A percentile compares a stretch with the other conserved stretches of the same genome.
These are phyloP conservation scores for Erebia ligea DNA, from an alignment of 2,888 invertebrate species.

Conservation along the genomic window DNA sequence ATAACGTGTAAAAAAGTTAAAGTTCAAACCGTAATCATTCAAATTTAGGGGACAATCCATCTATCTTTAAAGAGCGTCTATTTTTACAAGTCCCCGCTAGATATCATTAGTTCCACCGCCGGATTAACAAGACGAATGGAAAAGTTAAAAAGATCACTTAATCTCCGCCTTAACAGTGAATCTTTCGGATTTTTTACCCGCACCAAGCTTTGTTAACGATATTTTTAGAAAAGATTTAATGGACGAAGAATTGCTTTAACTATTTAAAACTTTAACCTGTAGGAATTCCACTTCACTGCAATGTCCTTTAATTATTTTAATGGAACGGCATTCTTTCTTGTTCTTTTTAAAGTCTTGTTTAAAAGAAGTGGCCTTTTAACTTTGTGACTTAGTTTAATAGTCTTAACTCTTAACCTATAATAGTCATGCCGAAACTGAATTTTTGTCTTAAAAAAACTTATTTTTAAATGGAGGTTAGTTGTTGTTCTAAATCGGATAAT, in stretches of 20 bases:
- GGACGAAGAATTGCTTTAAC: slow-evolving; percentile 4
- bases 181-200: slow-evolving; percentile 34
- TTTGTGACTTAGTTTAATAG: background rate
- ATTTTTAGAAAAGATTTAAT: slow-evolving; percentile 26
- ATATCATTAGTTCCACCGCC: slow-evolving; percentile 48
- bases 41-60: background rate
- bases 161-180: slow-evolving; percentile 51
- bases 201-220: slow-evolving; percentile 27
- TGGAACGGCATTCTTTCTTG: background rate
- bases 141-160: slow-evolving; percentile 53
- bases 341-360: background rate
- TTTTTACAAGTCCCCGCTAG: slow-evolving; percentile 28
- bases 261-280: slow-evolving; percentile 3
- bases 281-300: background rate
- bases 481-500: too few species aligned
- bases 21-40: slow-evolving; percentile 2
- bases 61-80: slow-evolving; percentile 19
- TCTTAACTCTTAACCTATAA: too few species aligned
- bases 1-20: background rate
- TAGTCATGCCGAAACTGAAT: too few species aligned
- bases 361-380: background rate
- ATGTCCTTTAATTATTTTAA: slow-evolving; percentile 8
- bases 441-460: too few species aligned
- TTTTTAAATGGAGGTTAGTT: too few species aligned
- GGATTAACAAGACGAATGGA: slow-evolving; percentile 61